Evolutionary conservation across 1,140 invertebrate species (phyloP).

Genomic region (Drosophila bipectinata): DNA sequence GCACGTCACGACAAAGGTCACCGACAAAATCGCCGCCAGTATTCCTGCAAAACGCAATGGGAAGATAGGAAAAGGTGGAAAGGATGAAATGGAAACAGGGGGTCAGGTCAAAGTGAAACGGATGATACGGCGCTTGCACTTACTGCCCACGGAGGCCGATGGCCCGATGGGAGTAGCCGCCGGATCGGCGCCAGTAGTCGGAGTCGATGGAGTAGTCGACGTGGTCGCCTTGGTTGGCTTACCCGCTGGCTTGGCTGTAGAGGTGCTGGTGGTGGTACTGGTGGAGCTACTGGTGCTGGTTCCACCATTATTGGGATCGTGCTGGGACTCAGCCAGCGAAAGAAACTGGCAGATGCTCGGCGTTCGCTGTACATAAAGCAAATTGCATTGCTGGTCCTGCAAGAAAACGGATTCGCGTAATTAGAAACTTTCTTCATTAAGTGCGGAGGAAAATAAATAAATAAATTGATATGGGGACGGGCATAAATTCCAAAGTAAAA

Average conservation of each 20-base stretch:
- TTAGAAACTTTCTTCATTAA: slow-evolving; percentile 81
- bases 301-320: slow-evolving; percentile 12
- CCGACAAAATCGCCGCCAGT: slow-evolving; percentile 67
- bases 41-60: slow-evolving; percentile 54
- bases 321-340: slow-evolving; percentile 44
- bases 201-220: slow-evolving; percentile 26
- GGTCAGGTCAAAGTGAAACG: slow-evolving; percentile 5
- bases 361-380: slow-evolving; percentile 73
- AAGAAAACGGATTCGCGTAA: slow-evolving; percentile 55
- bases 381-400: slow-evolving; percentile 72
- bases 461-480: slow-evolving; percentile 71
- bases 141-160: slow-evolving; percentile 79
- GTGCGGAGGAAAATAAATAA: slow-evolving; percentile 73
- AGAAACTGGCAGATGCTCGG: slow-evolving; percentile 78
- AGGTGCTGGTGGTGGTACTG: slow-evolving; percentile 7
- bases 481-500: slow-evolving; percentile 63
- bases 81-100: slow-evolving; percentile 3
- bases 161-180: slow-evolving; percentile 61
- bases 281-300: slow-evolving; percentile 5
- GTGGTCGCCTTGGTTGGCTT: slow-evolving; percentile 51
- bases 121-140: slow-evolving; percentile 48
- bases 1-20: slow-evolving; percentile 74
- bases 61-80: background rate
- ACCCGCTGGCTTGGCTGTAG: slow-evolving; percentile 45
- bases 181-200: slow-evolving; percentile 35